Evolutionary conservation across 2,797 vertebrate species (phyloP), one percentile per base, ranked within the genome.

Genomic region (Buphagus erythrorhynchus): DNA sequence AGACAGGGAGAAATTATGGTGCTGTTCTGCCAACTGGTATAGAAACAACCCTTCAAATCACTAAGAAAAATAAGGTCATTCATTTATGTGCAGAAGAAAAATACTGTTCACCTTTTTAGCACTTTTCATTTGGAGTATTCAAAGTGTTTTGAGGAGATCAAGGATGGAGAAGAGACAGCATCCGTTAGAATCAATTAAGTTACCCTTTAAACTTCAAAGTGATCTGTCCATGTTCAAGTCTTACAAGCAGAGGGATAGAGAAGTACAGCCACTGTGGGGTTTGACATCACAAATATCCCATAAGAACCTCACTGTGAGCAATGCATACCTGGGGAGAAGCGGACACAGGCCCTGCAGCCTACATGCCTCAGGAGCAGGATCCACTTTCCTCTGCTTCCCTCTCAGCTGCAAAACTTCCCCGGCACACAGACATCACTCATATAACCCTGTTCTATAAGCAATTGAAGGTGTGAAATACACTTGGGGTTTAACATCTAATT

Each of bases 281-380:
- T 61, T 68, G 20, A 35, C 24, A 83, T 36, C 48, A 65, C 31
- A 36, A 51, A 54, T 46, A 8, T 4, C 4, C 4, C n/a, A 9
- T 16, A 51, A 93, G 11, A 31, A 55, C 33, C 17, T 78, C 42
- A 18, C 18, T 24, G 20, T 55, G 26, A 82, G 42, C 7, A 5
- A 46, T 24, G 31, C 21, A 49, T 9, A 8, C 4, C 8, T 6
- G 8, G 6, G 24, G 40, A 71, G 38, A 11, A 62, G 43, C 0
- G 0, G 15, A 31, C 19, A 57, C 15, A 20, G 9, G 13, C 42
- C 29, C 54, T 31, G 52, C 42, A 40, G 40, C 25, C 48, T 28
- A 6, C 2, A 0, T 1, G 8, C 46, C 72, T n/a, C 3, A 0
- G 25, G 22, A 69, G 10, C 51, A 66, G 49, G 22, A 73, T 46